Evolutionary conservation across 2,888 invertebrate genomes (phyloP), one percentile per base, ranked within the genome.

Genomic region (Catonia carolina): DNA sequence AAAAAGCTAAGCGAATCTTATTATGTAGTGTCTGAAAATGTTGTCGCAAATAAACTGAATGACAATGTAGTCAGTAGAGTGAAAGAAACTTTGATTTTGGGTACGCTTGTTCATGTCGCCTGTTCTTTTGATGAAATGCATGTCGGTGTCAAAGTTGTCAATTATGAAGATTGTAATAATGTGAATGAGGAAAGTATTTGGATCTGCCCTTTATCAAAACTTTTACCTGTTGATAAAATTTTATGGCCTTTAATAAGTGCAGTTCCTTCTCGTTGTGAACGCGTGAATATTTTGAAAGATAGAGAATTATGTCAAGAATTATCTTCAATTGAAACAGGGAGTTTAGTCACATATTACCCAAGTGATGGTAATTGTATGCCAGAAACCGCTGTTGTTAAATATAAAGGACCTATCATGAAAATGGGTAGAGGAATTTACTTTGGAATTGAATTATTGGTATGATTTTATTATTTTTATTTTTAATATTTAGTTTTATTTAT

Each of bases 361-460:
- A 56, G 60, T 51, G 58, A 55, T 45, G 27, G 54, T 14, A 49
- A 59, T 39, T 37, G 33, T 52, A 39, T 55, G 42, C 56, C 55
- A 22, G 61, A 63, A 45, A 53, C 57, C 54, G 63, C 63, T n/a
- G 57, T 63, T 35, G 62, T 67, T 33, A 63, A 58, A 42, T 66
- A 62, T 57, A 65, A 63, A 58, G 67, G 67, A 37, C 62, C 61
- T 37, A 61, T 66, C 37, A 47, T 57, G 33, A 60, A 60, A 55
- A 59, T 63, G 56, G 66, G 67, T 27, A 60, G 58, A 50, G 66
- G 66, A 57, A 55, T 54, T 52, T 67, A 62, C 61, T 67, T 63
- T 64, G 67, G 67, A 62, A 63, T 67, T 57, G 63, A 65, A 53
- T 51, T 66, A 53, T 63, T 66, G 67, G 67, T 67, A 67, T 56